phyloP scores from a whole-genome alignment of 2,888 invertebrate species.

The Rambutsinella grinnellia region DNA sequence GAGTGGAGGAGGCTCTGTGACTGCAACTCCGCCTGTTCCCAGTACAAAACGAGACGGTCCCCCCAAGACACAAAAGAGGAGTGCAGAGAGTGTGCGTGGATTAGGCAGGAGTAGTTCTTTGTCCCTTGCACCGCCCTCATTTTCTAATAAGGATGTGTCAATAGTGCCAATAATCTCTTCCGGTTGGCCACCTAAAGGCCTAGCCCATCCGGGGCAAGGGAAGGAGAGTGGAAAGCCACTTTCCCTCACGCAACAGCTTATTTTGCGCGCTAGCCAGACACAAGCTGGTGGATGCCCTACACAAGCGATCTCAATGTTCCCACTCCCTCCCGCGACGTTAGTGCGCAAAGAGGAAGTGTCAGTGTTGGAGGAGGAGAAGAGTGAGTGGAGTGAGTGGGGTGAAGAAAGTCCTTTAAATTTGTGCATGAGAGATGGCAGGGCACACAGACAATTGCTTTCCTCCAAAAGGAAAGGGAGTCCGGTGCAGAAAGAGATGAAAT shows the following conservation, averaged over 20 bases:
- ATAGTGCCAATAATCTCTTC: constrained; percentile 44
- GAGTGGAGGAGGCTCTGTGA: constrained; percentile 22
- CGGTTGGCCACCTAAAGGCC: constrained; percentile 10
- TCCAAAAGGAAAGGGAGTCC: too few relatives aligned
- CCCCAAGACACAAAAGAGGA: not conserved
- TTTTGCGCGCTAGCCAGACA: constrained; percentile 15
- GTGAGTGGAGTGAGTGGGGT: constrained; percentile 1
- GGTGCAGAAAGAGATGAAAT: too few relatives aligned
- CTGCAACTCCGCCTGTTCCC: not conserved
- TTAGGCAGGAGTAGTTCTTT: too few relatives aligned
- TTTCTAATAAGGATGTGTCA: constrained; percentile 42
- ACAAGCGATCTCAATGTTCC: constrained; percentile 53
- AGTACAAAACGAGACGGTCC: not conserved
- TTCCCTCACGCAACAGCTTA: constrained; percentile 28
- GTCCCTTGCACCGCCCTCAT: constrained; percentile 28
- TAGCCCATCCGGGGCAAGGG: too few relatives aligned
- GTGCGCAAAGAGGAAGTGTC: too few relatives aligned
- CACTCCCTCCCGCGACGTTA: too few relatives aligned
- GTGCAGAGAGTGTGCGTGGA: too few relatives aligned
- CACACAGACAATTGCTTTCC: not conserved
- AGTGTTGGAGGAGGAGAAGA: not conserved
- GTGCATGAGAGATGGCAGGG: constrained; percentile 59
- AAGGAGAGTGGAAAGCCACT: constrained; percentile 11
- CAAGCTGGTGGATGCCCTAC: not conserved
- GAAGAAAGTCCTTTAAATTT: constrained; percentile 63